Conservation (phyloP, 2,888 invertebrate genomes). For the Agrotis segetum region DNA sequence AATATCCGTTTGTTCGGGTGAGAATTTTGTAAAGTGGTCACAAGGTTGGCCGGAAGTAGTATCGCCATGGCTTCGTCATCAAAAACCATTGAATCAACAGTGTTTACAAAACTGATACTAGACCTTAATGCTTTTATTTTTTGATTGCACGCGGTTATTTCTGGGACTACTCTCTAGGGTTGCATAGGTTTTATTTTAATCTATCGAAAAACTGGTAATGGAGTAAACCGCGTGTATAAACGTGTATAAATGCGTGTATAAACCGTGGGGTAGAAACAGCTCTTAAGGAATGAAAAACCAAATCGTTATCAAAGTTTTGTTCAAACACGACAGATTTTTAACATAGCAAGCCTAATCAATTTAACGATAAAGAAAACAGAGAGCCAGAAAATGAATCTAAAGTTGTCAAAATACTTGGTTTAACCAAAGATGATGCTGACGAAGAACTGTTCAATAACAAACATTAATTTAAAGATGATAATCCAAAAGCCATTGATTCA, state of each 20-base stretch:
- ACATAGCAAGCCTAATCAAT: neutral
- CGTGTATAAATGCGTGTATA: too few relatives aligned
- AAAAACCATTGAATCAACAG: slow-evolving; percentile 1
- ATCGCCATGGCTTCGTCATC: slow-evolving; percentile 22
- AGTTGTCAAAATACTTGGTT: neutral
- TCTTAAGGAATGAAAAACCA: too few relatives aligned
- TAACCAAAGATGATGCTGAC: too few relatives aligned
- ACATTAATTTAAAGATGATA: neutral
- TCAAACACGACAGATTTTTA: neutral
- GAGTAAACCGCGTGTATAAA: too few relatives aligned
- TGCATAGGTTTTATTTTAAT: too few relatives aligned
- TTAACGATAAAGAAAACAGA: neutral
- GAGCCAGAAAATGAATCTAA: too few relatives aligned
- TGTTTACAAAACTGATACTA: neutral
- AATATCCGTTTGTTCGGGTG: slow-evolving; percentile 56
- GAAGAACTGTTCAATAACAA: neutral
- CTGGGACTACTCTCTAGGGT: too few relatives aligned
- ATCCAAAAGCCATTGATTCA: neutral
- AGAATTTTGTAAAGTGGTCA: slow-evolving; percentile 50
- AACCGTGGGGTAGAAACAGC: too few relatives aligned
- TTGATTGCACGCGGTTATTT: too few relatives aligned
- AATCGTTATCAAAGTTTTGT: too few relatives aligned
- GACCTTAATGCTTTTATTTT: too few relatives aligned
- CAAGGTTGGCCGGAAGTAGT: slow-evolving; percentile 49
- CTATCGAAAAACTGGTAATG: too few relatives aligned